These are phyloP conservation scores for Drosophila neonasuta DNA, from an alignment of 2,888 invertebrate genomes.

Conservation along the genomic window DNA sequence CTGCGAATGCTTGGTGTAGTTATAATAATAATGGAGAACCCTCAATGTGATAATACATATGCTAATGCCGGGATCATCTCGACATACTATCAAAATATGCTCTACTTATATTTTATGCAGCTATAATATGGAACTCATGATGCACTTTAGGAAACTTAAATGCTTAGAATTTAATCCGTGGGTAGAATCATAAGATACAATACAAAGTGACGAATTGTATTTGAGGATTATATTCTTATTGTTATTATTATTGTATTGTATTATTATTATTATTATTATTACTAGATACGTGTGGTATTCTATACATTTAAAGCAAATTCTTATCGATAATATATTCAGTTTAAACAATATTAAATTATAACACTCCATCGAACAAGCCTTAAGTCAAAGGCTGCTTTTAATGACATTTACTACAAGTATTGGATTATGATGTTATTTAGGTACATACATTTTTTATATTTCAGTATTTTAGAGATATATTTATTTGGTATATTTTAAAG, in stretches of 20 bases:
- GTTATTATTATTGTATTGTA: background rate
- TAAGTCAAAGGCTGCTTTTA: too few relatives aligned
- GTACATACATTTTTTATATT: too few relatives aligned
- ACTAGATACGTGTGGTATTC: too few relatives aligned
- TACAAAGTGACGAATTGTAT: background rate
- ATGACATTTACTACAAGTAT: too few relatives aligned
- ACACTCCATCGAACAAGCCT: too few relatives aligned
- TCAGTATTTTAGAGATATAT: too few relatives aligned
- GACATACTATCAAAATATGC: background rate
- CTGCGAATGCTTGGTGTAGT: conserved; percentile 1
- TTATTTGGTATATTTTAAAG: too few relatives aligned
- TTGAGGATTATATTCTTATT: background rate
- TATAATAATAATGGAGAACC: conserved; percentile 26
- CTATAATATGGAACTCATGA: background rate
- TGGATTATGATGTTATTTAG: too few relatives aligned
- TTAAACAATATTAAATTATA: too few relatives aligned
- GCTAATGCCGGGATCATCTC: conserved; percentile 5
- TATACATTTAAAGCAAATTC: too few relatives aligned
- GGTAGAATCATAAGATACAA: background rate
- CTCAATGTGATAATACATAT: conserved; percentile 25
- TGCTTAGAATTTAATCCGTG: background rate
- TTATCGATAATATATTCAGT: too few relatives aligned
- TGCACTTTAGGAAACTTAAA: background rate
- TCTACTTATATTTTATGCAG: conserved; percentile 6
- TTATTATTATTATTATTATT: background rate